These are phyloP conservation scores for Mormoops blainvillei DNA, from an alignment of 2,113 vertebrate species.

Conservation along the genomic window DNA sequence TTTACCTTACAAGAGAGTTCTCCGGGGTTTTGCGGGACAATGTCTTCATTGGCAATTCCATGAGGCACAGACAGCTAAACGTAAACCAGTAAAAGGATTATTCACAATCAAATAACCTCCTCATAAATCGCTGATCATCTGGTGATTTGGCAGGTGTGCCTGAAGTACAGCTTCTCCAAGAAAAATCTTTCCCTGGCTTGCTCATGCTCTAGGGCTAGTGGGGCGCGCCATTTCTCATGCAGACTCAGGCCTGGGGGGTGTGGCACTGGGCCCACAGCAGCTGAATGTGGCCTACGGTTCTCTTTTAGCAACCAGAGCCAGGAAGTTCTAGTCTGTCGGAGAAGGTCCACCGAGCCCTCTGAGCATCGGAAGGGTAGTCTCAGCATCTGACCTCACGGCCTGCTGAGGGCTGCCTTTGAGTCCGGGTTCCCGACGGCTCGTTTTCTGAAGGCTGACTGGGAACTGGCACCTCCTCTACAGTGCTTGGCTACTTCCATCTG, in stretches of 20 bases:
- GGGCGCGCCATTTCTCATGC: background rate
- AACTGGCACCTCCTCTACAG: background rate
- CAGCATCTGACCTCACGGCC: background rate
- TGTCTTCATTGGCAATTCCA: constrained; percentile 83
- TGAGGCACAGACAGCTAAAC: constrained; percentile 86
- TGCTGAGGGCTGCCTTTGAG: background rate
- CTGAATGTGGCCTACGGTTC: background rate
- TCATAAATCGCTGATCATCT: background rate
- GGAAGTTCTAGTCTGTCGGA: background rate
- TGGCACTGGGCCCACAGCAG: background rate
- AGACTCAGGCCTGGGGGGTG: background rate
- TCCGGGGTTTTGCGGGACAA: constrained; percentile 78
- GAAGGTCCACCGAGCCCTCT: background rate
- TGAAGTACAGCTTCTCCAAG: background rate
- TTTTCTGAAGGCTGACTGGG: background rate
- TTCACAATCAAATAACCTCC: background rate
- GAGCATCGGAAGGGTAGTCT: background rate
- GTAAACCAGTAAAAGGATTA: constrained; percentile 66
- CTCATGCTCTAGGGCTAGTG: background rate
- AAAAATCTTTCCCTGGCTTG: background rate
- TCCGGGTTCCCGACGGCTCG: background rate
- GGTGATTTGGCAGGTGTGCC: background rate
- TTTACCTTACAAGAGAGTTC: constrained; percentile 90
- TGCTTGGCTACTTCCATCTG: background rate
- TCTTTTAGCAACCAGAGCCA: background rate